Evolutionary conservation across 1,140 invertebrate species (phyloP), one percentile per base, ranked within the genome.

Genomic region (Halyomorpha halys): DNA sequence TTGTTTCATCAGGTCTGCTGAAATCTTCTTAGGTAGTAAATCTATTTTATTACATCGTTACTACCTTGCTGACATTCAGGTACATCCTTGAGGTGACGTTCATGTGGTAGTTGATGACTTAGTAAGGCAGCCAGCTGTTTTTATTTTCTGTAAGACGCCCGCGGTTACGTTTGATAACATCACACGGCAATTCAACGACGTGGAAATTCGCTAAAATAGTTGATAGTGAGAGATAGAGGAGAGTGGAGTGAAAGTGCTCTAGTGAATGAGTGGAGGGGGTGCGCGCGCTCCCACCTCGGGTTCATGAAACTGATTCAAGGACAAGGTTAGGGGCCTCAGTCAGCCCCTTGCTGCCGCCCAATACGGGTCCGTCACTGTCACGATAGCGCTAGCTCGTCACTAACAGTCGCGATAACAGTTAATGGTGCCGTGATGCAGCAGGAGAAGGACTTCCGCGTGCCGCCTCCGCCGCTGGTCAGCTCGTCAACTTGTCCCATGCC

Each of bases 241-340:
- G 49, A 21, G 39, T 16, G 61, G 47, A 21, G 44, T 25, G 61
- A 25, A 21, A 15, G 19, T 62, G 61, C 15, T 21, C 21, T 44
- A 21, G 53, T 19, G 59, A 60, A 39, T 44, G 59, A 45, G 34
- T 23, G 39, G 45, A 18, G 64, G 62, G 64, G 44, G 49, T 49
- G 45, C 63, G 59, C 64, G 59, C 56, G 60, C 34, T 27, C 9
- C 39, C 60, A 61, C 16, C 51, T 34, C 25, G 68, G 61, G 65
- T 66, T 68, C 66, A 66, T 62, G 65, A 67, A 68, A 66, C 68
- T 61, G 62, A 64, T 68, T 68, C 68, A 68, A 68, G 68, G 68
- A 68, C 68, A 68, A 68, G 68, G 68, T 62, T 66, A 68, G 51
- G n/a, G 15, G 16, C 62, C 62, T 63, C 62, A 30, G 19, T 56